Percentiles rank a stretch among this genome's conserved stretches.
Conservation (phyloP, 2,888 invertebrate genomes). For the Rapana venosa region DNA sequence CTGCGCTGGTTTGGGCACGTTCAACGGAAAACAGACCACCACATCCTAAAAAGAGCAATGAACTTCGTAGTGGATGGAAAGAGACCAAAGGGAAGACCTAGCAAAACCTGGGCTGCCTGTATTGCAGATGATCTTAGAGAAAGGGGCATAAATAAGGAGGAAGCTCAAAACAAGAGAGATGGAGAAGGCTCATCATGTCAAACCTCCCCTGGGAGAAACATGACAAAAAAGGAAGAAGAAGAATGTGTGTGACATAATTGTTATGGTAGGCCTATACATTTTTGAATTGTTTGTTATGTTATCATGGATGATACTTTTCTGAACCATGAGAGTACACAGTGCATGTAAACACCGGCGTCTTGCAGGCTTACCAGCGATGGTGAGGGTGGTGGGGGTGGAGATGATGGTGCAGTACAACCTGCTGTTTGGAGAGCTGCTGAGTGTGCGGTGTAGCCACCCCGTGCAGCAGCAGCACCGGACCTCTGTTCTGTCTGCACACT, state of each 20-base stretch:
- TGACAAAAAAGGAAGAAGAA: no score
- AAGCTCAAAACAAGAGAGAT: no score
- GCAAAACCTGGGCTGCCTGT: no score
- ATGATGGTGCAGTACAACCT: constrained; percentile 52
- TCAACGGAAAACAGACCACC: no score
- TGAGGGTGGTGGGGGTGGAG: constrained; percentile 42
- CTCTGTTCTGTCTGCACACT: background rate
- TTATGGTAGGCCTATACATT: background rate
- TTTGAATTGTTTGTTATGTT: background rate
- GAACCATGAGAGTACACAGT: background rate
- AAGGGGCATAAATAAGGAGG: no score
- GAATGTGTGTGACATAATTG: background rate
- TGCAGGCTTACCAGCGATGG: constrained; percentile 50
- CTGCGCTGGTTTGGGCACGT: no score
- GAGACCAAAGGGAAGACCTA: no score
- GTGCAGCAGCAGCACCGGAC: background rate
- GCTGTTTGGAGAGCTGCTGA: constrained; percentile 18
- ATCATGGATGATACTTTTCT: background rate
- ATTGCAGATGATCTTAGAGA: no score
- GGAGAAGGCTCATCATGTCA: no score
- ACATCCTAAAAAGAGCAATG: no score
- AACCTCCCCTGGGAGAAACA: no score
- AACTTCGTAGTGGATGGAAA: no score
- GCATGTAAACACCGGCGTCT: background rate
- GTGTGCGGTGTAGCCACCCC: background rate